A percentile compares a stretch with the other conserved stretches of the same genome.
These are phyloP conservation scores for Gallinago media DNA, from an alignment of 2,113 vertebrate species.

Conservation along the genomic window DNA sequence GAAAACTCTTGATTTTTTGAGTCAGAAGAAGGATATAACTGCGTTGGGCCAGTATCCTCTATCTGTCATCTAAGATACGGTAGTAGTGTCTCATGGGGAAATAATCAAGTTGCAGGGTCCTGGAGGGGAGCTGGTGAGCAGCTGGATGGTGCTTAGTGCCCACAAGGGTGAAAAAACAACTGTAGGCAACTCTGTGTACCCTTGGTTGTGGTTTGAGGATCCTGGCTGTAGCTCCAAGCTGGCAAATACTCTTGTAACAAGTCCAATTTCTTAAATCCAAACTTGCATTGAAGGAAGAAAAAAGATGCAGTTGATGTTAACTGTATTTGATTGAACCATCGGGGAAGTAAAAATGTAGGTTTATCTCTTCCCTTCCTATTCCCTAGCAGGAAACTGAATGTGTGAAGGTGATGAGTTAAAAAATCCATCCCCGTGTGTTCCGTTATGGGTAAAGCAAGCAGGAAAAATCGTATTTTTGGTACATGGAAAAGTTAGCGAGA, in stretches of 20 bases:
- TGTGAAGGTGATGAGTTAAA: neutral
- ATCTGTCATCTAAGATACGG: neutral
- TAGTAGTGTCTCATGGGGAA: neutral
- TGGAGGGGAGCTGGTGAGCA: neutral
- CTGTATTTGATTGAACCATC: neutral
- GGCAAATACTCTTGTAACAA: neutral
- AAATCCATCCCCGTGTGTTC: neutral
- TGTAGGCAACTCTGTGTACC: accelerated
- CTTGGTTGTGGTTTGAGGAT: neutral
- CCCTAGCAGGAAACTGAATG: neutral
- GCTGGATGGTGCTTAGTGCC: neutral
- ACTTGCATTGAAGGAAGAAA: neutral
- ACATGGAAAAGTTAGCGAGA: neutral
- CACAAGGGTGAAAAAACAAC: accelerated
- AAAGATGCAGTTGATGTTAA: neutral
- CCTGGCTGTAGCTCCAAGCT: neutral
- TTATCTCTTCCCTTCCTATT: neutral
- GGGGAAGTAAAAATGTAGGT: neutral
- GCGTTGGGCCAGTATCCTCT: neutral
- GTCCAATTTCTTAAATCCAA: neutral
- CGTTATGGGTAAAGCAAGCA: neutral
- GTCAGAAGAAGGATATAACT: neutral
- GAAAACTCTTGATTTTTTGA: neutral
- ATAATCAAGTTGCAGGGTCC: neutral
- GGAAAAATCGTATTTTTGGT: accelerated